A percentile compares a stretch with the other conserved stretches of the same genome.
Evolutionary conservation across 2,113 vertebrate genomes (phyloP).

Genomic region (Zootoca vivipara): DNA sequence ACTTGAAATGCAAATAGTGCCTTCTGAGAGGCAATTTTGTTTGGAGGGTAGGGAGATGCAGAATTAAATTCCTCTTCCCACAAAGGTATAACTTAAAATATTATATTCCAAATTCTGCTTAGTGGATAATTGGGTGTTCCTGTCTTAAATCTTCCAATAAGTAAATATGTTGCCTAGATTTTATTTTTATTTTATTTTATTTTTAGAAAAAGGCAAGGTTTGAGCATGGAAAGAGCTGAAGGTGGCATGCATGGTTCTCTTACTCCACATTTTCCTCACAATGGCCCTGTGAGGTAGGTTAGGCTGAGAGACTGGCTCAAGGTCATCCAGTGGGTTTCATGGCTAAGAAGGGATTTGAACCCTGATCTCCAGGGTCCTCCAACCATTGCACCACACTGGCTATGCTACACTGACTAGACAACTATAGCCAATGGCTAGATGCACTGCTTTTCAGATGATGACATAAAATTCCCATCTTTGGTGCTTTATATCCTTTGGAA

Average conservation of each 20-base stretch:
- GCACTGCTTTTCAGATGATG: neutral
- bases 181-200: too few species aligned
- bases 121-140: neutral
- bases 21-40: neutral
- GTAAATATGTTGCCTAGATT: too few species aligned
- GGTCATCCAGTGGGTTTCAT: too few species aligned
- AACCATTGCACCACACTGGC: too few species aligned
- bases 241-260: too few species aligned
- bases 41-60: neutral
- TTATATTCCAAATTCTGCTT: neutral
- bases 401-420: neutral
- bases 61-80: neutral
- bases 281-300: too few species aligned
- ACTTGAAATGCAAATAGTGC: neutral
- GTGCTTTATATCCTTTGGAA: neutral
- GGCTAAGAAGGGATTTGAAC: too few species aligned
- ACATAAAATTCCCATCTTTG: neutral
- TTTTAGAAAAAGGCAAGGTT: too few species aligned
- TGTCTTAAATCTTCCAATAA: neutral
- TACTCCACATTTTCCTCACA: too few species aligned
- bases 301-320: too few species aligned
- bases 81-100: neutral
- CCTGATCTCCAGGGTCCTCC: too few species aligned
- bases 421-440: neutral
- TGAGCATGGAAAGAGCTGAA: too few species aligned